phyloP scores from a whole-genome alignment of 1,140 invertebrate species.

The Conus ventricosus region DNA sequence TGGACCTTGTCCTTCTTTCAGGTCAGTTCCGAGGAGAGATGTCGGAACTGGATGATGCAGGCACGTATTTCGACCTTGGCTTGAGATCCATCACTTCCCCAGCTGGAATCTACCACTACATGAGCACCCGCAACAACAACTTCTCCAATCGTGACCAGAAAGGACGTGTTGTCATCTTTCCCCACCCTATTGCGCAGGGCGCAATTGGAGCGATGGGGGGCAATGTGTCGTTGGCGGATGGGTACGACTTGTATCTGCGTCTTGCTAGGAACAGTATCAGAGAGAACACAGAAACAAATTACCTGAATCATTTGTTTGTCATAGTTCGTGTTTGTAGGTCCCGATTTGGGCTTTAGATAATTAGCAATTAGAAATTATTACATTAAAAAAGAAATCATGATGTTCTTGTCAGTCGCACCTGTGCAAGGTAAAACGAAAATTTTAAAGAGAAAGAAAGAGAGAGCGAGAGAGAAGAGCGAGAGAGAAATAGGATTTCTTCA shows the following conservation, averaged over 20 bases:
- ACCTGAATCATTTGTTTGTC: neutral
- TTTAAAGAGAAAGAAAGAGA: too few species aligned
- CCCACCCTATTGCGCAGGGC: constrained; percentile 38
- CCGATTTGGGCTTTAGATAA: too few species aligned
- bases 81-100: constrained; percentile 58
- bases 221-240: constrained; percentile 51
- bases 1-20: constrained; percentile 34
- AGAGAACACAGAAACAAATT: neutral
- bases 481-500: too few species aligned
- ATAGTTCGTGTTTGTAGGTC: too few species aligned
- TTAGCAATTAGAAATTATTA: neutral
- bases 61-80: constrained; percentile 73
- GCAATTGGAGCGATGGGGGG: constrained; percentile 70
- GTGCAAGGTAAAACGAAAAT: too few species aligned
- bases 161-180: constrained; percentile 58
- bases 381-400: too few species aligned
- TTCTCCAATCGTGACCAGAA: constrained; percentile 75
- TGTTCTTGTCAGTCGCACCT: too few species aligned
- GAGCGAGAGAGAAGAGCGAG: too few species aligned
- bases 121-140: constrained; percentile 74
- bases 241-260: constrained; percentile 51
- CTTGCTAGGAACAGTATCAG: too few species aligned
- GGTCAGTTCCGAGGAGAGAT: constrained; percentile 68
- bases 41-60: constrained; percentile 71
- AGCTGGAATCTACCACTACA: constrained; percentile 69